Evolutionary conservation across 2,888 invertebrate species (phyloP).

Genomic region (Teinopalpus imperialis): DNA sequence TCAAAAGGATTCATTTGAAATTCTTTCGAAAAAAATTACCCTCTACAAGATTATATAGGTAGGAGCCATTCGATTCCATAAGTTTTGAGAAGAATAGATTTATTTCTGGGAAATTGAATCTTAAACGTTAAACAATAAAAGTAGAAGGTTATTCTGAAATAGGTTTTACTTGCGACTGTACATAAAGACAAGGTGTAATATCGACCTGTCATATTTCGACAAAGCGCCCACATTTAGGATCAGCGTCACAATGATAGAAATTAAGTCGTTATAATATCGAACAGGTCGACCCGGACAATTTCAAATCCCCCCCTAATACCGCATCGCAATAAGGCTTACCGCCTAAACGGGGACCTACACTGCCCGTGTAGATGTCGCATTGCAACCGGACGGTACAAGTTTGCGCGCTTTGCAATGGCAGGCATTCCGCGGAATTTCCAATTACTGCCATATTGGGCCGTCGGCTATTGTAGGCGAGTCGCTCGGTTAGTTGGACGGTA

Average conservation of each 20-base stretch:
- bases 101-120: too few relatives aligned
- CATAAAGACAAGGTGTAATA: too few relatives aligned
- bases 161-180: background rate
- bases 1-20: too few relatives aligned
- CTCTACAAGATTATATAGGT: too few relatives aligned
- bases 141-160: background rate
- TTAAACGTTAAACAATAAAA: too few relatives aligned
- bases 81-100: too few relatives aligned
- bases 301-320: slow-evolving; percentile 15
- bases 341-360: slow-evolving; percentile 30
- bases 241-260: slow-evolving; percentile 3
- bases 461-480: slow-evolving; percentile 46
- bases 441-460: slow-evolving; percentile 67
- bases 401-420: slow-evolving; percentile 39
- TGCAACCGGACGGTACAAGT: slow-evolving; percentile 41
- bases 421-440: slow-evolving; percentile 56
- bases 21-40: too few relatives aligned
- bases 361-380: slow-evolving; percentile 48
- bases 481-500: slow-evolving; percentile 34
- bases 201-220: background rate
- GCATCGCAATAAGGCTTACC: slow-evolving; percentile 10
- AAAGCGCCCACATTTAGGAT: background rate
- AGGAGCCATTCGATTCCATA: too few relatives aligned
- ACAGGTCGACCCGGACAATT: background rate
- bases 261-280: slow-evolving; percentile 11